These are phyloP conservation scores for Macrotis lagotis DNA, from an alignment of 2,113 vertebrate species.

Conservation along the genomic window DNA sequence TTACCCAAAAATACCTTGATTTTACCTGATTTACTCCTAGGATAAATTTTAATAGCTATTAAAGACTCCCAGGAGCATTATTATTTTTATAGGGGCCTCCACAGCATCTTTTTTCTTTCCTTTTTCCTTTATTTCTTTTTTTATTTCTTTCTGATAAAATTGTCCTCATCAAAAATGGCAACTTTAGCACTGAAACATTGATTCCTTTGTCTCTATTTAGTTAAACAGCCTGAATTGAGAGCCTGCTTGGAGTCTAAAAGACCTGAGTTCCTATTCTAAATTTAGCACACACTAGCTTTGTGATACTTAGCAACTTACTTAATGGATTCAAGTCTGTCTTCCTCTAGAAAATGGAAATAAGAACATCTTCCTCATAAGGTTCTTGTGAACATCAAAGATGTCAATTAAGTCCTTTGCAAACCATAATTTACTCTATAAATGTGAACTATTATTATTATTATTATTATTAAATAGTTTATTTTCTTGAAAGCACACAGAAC, in stretches of 20 bases:
- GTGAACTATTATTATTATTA: background rate
- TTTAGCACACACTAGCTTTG: background rate
- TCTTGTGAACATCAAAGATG: background rate
- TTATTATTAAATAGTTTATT: background rate
- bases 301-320: background rate
- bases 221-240: background rate
- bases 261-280: background rate
- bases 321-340: background rate
- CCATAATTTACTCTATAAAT: background rate
- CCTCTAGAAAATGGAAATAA: background rate
- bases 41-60: background rate
- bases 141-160: background rate
- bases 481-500: background rate
- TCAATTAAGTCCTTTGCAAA: background rate
- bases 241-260: background rate
- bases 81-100: background rate
- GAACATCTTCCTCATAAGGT: background rate
- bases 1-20: background rate
- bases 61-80: background rate
- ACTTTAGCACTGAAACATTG: background rate
- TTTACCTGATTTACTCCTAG: background rate
- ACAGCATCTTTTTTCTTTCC: background rate
- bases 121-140: background rate
- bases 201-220: background rate
- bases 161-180: background rate